Base-by-base conservation (phyloP, 2,888 invertebrate species). In the Lasioglossum vierecki region DNA sequence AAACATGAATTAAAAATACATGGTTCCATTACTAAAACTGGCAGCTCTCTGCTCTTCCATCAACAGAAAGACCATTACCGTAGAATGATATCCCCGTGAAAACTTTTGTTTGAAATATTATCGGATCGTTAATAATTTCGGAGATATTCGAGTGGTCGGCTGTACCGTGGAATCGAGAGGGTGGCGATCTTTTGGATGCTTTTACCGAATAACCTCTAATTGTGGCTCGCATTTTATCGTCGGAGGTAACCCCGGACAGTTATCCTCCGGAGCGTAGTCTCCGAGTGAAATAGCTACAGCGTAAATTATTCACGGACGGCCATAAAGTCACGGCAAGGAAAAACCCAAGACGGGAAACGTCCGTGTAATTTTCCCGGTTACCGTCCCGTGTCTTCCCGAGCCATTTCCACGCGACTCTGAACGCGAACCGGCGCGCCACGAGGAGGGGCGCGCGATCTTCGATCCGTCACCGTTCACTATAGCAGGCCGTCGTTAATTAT, bases 401-500 rank as follows among this genome's bases (percentile, higher is more conserved):
- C 77, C 53, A 53, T 57, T 70, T 49, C 18, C 63, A 18, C 30
- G 44, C 44, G 63, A 46, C 44, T 35, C 35, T 30, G 49, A 46
- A 15, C 15, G 39, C 68, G 68, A 39, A 35, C 22, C 22, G 35
- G 22, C 46, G 46, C 13, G 26, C 9, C 8, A 18, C 35, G 66
- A 66, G 3, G 66, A 39, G 66, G 35, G 66, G 39, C 41, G 70
- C 41, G 44, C 72, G 53, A 44, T 80, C 68, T 53, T 72, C 81
- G 75, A 81, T 81, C 73, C 72, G 46, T n/a, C n/a, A 77, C 39
- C 41, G 30, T 26, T 41, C 39, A 30, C 35, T 57, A 49, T 35
- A 71, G 63, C 49, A 30, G 39, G 57, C 53, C 44, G 78, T 78
- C 74, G 85, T 85, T 86, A 81, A 81, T 76, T 85, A 86, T 79